phyloP scores from a whole-genome alignment of 2,113 vertebrate species.

The Bos indicus region DNA sequence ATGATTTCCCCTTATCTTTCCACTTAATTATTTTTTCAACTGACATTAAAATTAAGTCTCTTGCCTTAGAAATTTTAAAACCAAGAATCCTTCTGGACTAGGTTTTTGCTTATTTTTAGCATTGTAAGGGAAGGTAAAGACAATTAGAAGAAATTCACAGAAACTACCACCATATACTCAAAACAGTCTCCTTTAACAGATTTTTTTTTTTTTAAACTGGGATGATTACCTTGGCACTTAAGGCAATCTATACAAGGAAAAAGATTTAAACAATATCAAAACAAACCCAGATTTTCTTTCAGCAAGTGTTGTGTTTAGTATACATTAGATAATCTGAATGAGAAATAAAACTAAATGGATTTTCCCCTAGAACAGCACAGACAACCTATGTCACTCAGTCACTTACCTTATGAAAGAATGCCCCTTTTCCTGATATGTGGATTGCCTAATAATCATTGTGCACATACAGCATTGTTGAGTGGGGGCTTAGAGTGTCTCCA shows the following conservation, averaged over 20 bases:
- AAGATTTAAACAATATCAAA: not conserved
- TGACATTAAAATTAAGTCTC: conserved; percentile 13
- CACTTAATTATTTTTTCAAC: not conserved
- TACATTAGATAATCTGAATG: not conserved
- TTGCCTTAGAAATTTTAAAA: conserved; percentile 9
- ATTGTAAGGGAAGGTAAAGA: not conserved
- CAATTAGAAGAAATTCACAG: not conserved
- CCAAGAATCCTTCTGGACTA: not conserved
- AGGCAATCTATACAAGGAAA: conserved; percentile 36
- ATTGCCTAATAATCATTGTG: conserved; percentile 75
- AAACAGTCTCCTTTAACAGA: not conserved
- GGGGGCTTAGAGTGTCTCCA: conserved; percentile 1
- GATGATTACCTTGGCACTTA: not conserved
- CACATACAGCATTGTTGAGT: conserved; percentile 74
- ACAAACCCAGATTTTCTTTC: conserved; percentile 12
- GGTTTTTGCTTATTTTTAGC: not conserved
- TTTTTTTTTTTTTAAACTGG: not conserved
- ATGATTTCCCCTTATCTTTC: not conserved
- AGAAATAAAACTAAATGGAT: conserved; percentile 26
- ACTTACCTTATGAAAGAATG: conserved; percentile 77
- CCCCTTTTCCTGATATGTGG: conserved; percentile 65
- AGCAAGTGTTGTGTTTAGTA: not conserved
- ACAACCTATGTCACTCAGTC: not conserved
- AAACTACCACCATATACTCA: not conserved
- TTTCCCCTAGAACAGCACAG: not conserved